phyloP scores from a whole-genome alignment of 2,888 invertebrate species.

The Cephonodes hylas region DNA sequence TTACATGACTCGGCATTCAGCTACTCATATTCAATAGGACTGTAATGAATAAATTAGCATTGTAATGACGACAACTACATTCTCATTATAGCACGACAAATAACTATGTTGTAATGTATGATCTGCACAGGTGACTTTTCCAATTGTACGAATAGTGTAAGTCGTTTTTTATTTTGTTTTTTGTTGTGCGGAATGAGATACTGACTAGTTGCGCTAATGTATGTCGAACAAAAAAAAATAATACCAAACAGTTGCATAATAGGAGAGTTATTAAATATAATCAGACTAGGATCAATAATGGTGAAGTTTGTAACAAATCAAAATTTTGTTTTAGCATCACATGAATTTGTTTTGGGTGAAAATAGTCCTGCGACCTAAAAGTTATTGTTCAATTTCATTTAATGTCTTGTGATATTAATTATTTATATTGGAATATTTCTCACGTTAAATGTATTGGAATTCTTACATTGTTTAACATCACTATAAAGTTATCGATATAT shows the following conservation, averaged over 20 bases:
- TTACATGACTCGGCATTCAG: not conserved
- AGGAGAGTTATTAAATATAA: too few relatives aligned
- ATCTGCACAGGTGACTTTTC: not conserved
- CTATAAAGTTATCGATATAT: not conserved
- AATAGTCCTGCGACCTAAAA: too few relatives aligned
- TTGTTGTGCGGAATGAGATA: not conserved
- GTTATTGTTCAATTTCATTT: too few relatives aligned
- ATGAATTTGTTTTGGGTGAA: too few relatives aligned
- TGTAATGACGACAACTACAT: not conserved
- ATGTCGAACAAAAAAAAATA: too few relatives aligned
- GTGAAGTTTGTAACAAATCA: too few relatives aligned
- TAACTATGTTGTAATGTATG: not conserved
- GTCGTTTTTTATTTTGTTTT: not conserved
- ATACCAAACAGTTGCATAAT: too few relatives aligned
- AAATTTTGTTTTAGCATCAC: too few relatives aligned
- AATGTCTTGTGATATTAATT: too few relatives aligned
- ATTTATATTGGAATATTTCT: not conserved
- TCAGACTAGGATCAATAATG: too few relatives aligned
- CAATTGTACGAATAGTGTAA: not conserved
- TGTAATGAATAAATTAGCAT: not conserved
- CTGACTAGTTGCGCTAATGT: too few relatives aligned
- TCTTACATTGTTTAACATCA: not conserved
- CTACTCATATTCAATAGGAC: not conserved
- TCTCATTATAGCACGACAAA: not conserved
- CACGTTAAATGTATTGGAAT: too few relatives aligned